These are phyloP conservation scores for Tetrao urogallus DNA, from an alignment of 2,113 vertebrate species.

Conservation along the genomic window DNA sequence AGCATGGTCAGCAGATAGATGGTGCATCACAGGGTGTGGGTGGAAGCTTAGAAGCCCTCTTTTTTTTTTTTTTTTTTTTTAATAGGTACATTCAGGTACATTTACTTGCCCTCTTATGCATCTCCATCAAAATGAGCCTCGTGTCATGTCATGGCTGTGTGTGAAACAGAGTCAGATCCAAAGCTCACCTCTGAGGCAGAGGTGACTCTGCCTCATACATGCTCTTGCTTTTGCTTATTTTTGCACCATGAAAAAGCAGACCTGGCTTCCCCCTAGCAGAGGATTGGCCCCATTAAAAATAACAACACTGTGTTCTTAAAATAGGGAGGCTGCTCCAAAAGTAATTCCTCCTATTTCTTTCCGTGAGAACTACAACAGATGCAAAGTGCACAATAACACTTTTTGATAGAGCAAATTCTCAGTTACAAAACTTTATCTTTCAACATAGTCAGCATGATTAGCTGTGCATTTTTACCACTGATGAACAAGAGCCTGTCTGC, in stretches of 20 bases:
- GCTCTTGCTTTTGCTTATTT: background rate
- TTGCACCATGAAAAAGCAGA: background rate
- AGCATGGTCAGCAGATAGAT: background rate
- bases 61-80: fast-evolving
- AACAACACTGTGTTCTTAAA: background rate
- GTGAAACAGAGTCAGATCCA: background rate
- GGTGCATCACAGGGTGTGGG: background rate
- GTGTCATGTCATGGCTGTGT: background rate
- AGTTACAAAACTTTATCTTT: no score
- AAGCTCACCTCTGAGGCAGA: background rate
- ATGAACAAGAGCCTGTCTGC: no score
- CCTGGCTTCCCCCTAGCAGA: background rate
- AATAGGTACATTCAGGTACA: background rate
- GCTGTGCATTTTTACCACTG: no score
- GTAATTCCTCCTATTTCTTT: no score
- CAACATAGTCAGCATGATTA: no score
- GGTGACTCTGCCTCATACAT: no score
- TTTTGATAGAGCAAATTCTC: no score
- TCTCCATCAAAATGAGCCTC: background rate
- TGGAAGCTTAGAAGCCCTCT: background rate
- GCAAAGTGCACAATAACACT: no score
- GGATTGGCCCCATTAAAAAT: background rate
- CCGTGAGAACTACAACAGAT: no score
- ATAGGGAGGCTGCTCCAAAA: background rate
- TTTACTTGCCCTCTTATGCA: background rate